Base-by-base conservation (phyloP, 2,113 vertebrate species). In the Asarcornis scutulata region DNA sequence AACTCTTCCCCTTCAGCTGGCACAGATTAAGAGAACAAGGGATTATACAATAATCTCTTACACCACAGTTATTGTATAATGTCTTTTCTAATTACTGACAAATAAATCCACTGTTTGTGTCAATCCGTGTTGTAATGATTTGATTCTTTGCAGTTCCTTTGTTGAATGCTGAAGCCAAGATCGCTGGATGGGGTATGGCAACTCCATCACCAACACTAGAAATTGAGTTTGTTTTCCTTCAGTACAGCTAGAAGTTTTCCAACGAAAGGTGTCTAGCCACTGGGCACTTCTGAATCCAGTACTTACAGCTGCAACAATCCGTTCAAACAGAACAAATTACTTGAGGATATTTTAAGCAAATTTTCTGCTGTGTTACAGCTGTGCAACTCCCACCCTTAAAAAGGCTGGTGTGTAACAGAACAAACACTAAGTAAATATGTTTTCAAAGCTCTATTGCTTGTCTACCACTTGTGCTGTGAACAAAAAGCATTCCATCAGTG, bases 351-450 rank as follows among this genome's bases (percentile, higher is more conserved):
- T 17, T 10, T 44, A 52, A 55, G 58, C 17, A 46, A 50, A 62
- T 82, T 76, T 80, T 73, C 55, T 89, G 68, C 67, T 77, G 66
- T 81, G 34, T 79, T 86, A 89, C 67, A 83, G 66, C 36, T 9
- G 2, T 64, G 89, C 58, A 76, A n/a, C 34, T 59, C 52, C 29
- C 48, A 59, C 16, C 62, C 48, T 36, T 85, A 38, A 59, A 67
- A 38, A 84, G 23, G 55, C 17, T 55, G 48, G 8, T 14, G 44
- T 66, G 84, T 76, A 90, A 74, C 53, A 76, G 60, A 58, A 73
- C n/a, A 31, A 52, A 63, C 91, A 67, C 79, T 80, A 50, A 95
- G 79, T 79, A 84, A 96, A 92, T 89, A 76, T 68, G 68, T 85
- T 89, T 91, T 52, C 46, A 74, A 85, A 79, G 32, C 40, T 81